A percentile compares a stretch with the other conserved stretches of the same genome.
Evolutionary conservation across 2,797 vertebrate genomes (phyloP).

Genomic region (Protonibea diacanthus): DNA sequence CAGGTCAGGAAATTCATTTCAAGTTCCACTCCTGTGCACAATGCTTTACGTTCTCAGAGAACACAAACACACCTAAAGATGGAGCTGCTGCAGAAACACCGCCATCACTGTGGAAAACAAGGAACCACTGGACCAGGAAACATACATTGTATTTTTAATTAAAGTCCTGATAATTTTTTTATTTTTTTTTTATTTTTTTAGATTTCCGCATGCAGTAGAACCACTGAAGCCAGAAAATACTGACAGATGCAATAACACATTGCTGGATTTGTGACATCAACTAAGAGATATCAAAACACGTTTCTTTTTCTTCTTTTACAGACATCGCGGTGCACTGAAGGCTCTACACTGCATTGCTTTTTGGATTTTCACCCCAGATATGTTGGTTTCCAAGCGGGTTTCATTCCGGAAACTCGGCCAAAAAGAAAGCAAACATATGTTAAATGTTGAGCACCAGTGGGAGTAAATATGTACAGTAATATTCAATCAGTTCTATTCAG

Average conservation of each 20-base stretch:
- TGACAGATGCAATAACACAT: neutral
- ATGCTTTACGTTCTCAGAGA: slow-evolving; percentile 2
- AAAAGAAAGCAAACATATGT: neutral
- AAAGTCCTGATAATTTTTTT: neutral
- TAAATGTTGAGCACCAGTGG: neutral
- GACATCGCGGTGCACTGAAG: neutral
- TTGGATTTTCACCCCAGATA: neutral
- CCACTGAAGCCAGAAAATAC: neutral
- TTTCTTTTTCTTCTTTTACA: neutral
- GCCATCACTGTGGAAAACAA: neutral
- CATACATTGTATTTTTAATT: neutral
- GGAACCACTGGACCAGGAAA: neutral
- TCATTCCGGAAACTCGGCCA: neutral
- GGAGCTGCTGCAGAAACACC: slow-evolving; percentile 57
- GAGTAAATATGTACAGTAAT: neutral
- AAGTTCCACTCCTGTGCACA: slow-evolving; percentile 28
- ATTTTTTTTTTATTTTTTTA: neutral
- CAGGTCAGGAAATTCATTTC: neutral
- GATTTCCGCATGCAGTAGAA: neutral
- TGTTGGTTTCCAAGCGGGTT: neutral
- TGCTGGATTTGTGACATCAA: neutral
- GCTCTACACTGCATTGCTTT: neutral
- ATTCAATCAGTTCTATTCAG: neutral
- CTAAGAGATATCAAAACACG: neutral
- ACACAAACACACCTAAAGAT: neutral